These are phyloP conservation scores for Plebejus anna DNA, from an alignment of 2,888 invertebrate species.

Conservation along the genomic window DNA sequence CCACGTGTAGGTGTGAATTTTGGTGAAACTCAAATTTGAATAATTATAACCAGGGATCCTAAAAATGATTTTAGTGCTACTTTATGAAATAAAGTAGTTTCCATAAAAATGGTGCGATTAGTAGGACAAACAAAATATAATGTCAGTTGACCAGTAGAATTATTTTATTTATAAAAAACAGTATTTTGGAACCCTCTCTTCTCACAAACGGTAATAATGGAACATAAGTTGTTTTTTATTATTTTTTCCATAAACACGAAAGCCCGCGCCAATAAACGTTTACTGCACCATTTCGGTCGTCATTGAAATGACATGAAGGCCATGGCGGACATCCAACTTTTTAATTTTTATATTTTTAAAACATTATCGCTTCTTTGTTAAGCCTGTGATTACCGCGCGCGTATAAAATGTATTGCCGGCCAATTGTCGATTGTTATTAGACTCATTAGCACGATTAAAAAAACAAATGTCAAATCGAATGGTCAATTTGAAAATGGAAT, in stretches of 20 bases:
- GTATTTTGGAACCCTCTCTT: not conserved
- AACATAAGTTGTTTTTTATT: not conserved
- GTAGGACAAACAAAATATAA: too few species aligned
- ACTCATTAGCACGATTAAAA: not conserved
- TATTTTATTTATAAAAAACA: not conserved
- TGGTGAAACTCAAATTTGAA: too few species aligned
- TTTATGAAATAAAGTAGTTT: too few species aligned
- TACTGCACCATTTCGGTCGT: constrained; percentile 38
- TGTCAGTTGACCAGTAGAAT: not conserved
- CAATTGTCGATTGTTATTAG: not conserved
- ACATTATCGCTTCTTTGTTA: not conserved
- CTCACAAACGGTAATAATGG: not conserved
- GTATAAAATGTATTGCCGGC: not conserved
- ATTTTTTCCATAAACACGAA: constrained; percentile 23
- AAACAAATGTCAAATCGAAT: not conserved
- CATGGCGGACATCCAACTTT: constrained; percentile 55
- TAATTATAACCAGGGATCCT: too few species aligned
- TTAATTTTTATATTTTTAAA: constrained; percentile 27
- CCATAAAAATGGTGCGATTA: too few species aligned
- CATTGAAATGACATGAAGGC: constrained; percentile 63
- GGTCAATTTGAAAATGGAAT: not conserved
- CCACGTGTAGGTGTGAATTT: too few species aligned
- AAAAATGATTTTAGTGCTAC: too few species aligned
- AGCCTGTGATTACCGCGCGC: not conserved
- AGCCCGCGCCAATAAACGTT: constrained; percentile 6